Percentiles rank a stretch among this genome's conserved stretches.
Conservation (phyloP, 2,888 invertebrate genomes). For the Epinotia ramella region DNA sequence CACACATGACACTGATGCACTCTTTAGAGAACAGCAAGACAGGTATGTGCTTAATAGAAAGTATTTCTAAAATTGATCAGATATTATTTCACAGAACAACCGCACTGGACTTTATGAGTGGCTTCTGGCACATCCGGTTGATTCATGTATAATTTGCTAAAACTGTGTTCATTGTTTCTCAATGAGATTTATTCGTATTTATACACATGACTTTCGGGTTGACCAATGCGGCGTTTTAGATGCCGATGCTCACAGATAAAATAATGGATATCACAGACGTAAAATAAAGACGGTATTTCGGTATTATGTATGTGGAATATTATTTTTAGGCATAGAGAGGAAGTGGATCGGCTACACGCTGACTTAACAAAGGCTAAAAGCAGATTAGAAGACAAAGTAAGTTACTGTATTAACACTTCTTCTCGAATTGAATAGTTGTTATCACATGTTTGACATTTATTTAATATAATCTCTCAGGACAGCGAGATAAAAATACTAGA, state of each 20-base stretch:
- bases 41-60: constrained; percentile 59
- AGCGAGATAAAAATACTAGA: constrained; percentile 84
- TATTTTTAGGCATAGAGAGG: constrained; percentile 76
- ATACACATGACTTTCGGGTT: background rate
- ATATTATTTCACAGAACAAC: background rate
- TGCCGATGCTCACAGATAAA: background rate
- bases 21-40: constrained; percentile 81
- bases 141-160: background rate
- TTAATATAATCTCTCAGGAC: constrained; percentile 58
- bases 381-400: constrained; percentile 83
- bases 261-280: background rate
- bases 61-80: background rate
- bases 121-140: background rate
- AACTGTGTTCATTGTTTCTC: background rate
- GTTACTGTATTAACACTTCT: constrained; percentile 47
- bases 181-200: background rate
- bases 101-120: background rate
- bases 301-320: background rate
- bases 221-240: background rate
- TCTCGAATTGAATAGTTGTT: background rate
- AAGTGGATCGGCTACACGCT: constrained; percentile 81
- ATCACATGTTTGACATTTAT: background rate
- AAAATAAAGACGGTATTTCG: background rate
- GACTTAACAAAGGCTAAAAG: constrained; percentile 83
- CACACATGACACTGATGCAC: constrained; percentile 77